phyloP scores from a whole-genome alignment of 2,113 vertebrate species.

The Zapornia atra region DNA sequence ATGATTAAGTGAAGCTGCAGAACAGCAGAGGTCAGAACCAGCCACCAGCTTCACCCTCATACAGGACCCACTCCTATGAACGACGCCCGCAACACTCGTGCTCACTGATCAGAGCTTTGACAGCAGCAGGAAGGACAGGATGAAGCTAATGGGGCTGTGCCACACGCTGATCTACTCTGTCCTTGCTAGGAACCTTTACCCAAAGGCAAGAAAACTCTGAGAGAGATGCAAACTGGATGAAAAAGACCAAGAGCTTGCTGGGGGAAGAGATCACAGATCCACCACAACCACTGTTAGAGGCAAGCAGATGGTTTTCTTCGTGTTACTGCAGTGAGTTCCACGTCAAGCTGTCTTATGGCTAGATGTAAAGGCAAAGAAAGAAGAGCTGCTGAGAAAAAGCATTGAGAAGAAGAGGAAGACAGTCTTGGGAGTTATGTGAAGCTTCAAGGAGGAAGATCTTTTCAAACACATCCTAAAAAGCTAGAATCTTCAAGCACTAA shows the following conservation, averaged over 20 bases:
- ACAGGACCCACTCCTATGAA: background rate
- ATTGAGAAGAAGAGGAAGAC: background rate
- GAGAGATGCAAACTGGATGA: background rate
- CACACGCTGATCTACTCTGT: background rate
- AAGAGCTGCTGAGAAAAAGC: background rate
- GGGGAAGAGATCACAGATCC: background rate
- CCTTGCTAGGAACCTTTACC: background rate
- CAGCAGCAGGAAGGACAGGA: background rate
- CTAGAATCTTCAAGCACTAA: background rate
- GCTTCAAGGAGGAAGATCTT: conserved; percentile 19
- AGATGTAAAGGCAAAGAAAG: background rate
- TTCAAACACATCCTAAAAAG: background rate
- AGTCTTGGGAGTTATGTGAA: background rate
- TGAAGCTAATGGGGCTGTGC: background rate
- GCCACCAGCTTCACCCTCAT: background rate
- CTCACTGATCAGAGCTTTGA: background rate
- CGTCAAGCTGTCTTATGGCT: background rate
- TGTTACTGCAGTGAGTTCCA: background rate
- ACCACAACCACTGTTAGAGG: background rate
- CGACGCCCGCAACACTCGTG: accelerated
- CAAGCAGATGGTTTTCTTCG: conserved; percentile 4
- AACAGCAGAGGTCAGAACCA: background rate
- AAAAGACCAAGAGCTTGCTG: background rate
- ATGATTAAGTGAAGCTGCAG: background rate
- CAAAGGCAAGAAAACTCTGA: background rate